Evolutionary conservation across 2,113 vertebrate species (phyloP).

Genomic region (Pardalotus punctatus): DNA sequence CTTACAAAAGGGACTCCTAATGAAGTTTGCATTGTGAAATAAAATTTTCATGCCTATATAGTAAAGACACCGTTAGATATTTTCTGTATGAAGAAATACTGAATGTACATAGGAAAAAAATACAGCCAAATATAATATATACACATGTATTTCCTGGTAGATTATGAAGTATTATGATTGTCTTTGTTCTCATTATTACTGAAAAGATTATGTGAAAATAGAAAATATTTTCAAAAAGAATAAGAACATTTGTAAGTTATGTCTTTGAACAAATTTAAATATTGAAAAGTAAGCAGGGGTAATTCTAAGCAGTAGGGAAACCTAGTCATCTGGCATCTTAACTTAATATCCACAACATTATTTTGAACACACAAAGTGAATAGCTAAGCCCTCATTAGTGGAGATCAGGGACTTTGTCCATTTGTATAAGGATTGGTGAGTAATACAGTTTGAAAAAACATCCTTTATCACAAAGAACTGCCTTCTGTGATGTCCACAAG

Average conservation of each 20-base stretch:
- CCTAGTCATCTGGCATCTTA: neutral
- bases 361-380: neutral
- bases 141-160: neutral
- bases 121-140: neutral
- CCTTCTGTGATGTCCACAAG: neutral
- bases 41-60: neutral
- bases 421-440: neutral
- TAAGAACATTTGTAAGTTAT: neutral
- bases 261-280: neutral
- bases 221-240: neutral
- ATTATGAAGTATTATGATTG: neutral
- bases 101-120: neutral
- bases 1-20: neutral
- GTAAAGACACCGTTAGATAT: neutral
- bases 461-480: neutral
- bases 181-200: neutral
- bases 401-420: neutral
- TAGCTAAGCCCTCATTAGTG: neutral
- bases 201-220: neutral
- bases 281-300: neutral
- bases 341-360: neutral
- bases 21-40: neutral
- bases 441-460: neutral
- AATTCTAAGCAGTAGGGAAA: neutral
- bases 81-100: neutral